These are phyloP conservation scores for Coenonympha glycerion DNA, from an alignment of 2,888 invertebrate genomes.

Conservation along the genomic window DNA sequence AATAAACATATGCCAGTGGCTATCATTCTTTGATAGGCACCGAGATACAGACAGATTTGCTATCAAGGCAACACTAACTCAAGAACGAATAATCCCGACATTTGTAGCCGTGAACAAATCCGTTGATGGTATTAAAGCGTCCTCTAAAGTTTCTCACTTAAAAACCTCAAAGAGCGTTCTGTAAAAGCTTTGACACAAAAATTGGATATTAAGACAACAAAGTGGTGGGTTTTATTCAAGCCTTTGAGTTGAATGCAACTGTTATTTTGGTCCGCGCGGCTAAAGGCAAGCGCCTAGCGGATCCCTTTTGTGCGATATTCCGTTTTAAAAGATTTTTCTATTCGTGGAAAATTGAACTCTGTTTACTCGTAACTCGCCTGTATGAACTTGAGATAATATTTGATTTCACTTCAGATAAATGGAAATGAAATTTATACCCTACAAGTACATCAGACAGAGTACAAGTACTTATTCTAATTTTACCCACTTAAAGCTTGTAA, in stretches of 20 bases:
- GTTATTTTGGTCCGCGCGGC: constrained; percentile 27
- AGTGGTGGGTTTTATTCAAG: constrained; percentile 21
- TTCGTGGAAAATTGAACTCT: constrained; percentile 12
- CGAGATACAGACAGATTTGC: no score
- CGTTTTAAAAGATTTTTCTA: constrained; percentile 15
- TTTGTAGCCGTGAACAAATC: neutral
- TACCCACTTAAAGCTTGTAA: no score
- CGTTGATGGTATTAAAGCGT: constrained; percentile 2
- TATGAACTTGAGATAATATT: neutral
- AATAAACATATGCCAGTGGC: no score
- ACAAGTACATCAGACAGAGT: no score
- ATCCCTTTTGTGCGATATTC: constrained; percentile 23
- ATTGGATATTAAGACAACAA: constrained; percentile 23
- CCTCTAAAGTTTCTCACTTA: neutral
- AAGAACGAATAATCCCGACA: no score
- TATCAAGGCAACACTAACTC: no score
- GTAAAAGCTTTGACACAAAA: constrained; percentile 24
- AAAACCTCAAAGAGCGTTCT: constrained; percentile 2
- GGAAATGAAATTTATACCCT: no score
- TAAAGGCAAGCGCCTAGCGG: constrained; percentile 23
- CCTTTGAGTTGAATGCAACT: constrained; percentile 29
- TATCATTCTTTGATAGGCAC: no score
- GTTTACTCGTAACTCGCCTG: neutral
- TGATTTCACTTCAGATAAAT: neutral
- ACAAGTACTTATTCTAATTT: no score